phyloP scores from a whole-genome alignment of 2,113 vertebrate genomes.

The Hylia prasina region DNA sequence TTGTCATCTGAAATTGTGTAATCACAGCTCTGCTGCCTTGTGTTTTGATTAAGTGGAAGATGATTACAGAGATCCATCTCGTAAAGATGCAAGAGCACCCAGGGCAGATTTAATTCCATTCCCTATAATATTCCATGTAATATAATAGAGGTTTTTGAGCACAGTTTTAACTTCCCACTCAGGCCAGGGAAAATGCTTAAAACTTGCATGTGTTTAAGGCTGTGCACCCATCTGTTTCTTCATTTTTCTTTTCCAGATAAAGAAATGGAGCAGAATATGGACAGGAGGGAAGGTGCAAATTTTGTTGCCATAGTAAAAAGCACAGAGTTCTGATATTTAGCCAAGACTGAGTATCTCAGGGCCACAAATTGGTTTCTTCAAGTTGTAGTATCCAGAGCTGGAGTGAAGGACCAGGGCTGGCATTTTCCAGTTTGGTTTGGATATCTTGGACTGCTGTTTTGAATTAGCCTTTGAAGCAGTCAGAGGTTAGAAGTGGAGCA shows the following conservation, averaged over 20 bases:
- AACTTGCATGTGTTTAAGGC: background rate
- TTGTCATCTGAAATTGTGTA: slow-evolving; percentile 20
- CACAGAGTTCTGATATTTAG: background rate
- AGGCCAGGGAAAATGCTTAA: background rate
- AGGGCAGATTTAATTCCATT: background rate
- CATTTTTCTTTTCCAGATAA: background rate
- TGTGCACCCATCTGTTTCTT: background rate
- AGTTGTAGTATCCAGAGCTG: background rate
- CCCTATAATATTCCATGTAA: background rate
- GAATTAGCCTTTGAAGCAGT: background rate
- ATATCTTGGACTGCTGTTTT: background rate
- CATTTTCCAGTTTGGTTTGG: background rate
- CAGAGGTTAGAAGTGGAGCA: background rate
- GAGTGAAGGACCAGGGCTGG: background rate
- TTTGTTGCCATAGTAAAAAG: background rate
- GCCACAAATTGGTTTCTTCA: background rate
- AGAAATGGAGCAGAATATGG: background rate
- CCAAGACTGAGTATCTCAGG: background rate
- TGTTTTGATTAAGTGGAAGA: slow-evolving; percentile 42
- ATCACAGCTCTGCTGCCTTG: slow-evolving; percentile 5
- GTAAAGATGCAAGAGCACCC: background rate
- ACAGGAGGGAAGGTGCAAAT: background rate
- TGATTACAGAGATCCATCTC: background rate
- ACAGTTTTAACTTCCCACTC: background rate
- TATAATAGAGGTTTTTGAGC: background rate